Evolutionary conservation across 2,113 vertebrate genomes (phyloP).

Genomic region (Catagonus wagneri): DNA sequence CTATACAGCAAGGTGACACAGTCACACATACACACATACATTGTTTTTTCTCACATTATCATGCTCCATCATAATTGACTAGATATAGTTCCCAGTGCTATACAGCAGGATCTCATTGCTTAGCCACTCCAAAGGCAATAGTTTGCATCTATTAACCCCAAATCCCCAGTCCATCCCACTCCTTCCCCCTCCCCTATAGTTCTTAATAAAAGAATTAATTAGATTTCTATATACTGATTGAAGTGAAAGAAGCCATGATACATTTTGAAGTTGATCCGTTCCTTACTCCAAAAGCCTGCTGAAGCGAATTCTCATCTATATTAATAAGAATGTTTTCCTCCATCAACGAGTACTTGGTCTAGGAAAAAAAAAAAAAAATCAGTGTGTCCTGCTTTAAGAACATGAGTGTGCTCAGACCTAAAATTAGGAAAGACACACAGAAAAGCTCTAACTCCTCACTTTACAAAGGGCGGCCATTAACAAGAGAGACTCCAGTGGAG

Average conservation of each 20-base stretch:
- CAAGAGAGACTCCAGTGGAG: not conserved
- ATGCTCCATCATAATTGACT: too few species aligned
- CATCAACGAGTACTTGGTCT: not conserved
- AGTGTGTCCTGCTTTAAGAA: not conserved
- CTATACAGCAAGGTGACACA: too few species aligned
- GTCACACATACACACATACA: too few species aligned
- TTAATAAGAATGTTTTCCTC: slow-evolving; percentile 1
- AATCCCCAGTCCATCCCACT: too few species aligned
- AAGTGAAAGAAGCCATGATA: not conserved
- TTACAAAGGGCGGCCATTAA: not conserved
- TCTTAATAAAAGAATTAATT: slow-evolving; percentile 30
- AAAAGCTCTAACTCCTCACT: not conserved
- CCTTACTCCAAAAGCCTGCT: not conserved
- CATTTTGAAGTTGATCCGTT: not conserved
- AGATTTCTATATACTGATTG: not conserved
- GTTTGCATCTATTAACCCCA: too few species aligned
- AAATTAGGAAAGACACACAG: not conserved
- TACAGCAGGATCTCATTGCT: too few species aligned
- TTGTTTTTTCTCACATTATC: too few species aligned
- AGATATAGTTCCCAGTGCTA: too few species aligned
- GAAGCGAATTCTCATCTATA: not conserved
- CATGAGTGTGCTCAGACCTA: not conserved
- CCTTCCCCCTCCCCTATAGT: not conserved
- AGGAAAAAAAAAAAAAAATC: not conserved
- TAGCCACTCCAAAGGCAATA: too few species aligned